Evolutionary conservation across 2,797 vertebrate genomes (phyloP).

Genomic region (Sorex maritimensis): DNA sequence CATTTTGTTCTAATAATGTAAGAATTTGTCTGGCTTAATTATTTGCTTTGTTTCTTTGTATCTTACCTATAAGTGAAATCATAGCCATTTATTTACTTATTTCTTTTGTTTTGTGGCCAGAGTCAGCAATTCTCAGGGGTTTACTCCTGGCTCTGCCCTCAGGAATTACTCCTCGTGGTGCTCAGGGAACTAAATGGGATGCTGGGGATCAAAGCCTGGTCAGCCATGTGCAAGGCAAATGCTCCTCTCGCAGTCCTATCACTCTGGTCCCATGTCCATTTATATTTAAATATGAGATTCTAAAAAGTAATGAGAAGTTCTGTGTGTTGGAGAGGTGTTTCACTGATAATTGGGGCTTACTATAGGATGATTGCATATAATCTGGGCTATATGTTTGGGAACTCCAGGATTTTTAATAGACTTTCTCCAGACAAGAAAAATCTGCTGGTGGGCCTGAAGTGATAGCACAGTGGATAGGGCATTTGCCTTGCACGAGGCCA

Average conservation of each 20-base stretch:
- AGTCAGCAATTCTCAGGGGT: too few species aligned
- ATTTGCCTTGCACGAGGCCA: too few species aligned
- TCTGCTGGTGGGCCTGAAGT: neutral
- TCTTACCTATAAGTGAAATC: neutral
- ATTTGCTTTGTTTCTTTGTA: neutral
- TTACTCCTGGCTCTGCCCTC: too few species aligned
- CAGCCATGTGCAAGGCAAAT: too few species aligned
- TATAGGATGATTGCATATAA: neutral
- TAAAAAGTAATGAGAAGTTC: neutral
- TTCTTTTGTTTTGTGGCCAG: too few species aligned
- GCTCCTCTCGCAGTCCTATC: too few species aligned
- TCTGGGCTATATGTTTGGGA: slow-evolving; percentile 11
- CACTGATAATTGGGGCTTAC: neutral
- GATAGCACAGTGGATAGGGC: too few species aligned
- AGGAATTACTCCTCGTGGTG: too few species aligned
- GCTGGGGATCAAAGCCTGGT: too few species aligned
- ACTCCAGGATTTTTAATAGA: neutral
- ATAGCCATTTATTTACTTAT: neutral
- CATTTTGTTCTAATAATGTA: neutral
- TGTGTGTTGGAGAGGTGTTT: neutral
- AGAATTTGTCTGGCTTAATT: neutral
- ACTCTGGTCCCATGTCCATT: neutral
- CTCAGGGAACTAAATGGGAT: too few species aligned
- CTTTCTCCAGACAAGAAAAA: slow-evolving; percentile 47
- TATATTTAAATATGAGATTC: slow-evolving; percentile 2